A percentile compares a stretch with the other conserved stretches of the same genome.
Conservation (phyloP, 2,888 invertebrate species). For the Caradrina clavipalpis region DNA sequence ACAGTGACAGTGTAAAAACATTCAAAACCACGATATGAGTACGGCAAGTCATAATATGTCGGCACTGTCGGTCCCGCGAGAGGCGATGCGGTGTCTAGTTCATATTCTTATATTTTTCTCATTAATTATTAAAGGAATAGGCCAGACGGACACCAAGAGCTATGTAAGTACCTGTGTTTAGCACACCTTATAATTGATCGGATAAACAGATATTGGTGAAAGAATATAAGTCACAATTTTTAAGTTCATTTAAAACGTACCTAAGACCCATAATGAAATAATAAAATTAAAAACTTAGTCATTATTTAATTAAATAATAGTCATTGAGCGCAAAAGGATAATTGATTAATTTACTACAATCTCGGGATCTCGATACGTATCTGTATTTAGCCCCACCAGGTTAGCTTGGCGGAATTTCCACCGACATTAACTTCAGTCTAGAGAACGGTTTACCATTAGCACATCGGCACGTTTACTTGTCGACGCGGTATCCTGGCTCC, state of each 20-base stretch:
- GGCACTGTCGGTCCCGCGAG: slow-evolving; percentile 1
- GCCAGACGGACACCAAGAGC: slow-evolving; percentile 68
- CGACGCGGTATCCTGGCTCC: slow-evolving; percentile 44
- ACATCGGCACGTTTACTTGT: slow-evolving; percentile 52
- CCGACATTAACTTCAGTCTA: slow-evolving; percentile 37
- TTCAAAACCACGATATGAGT: slow-evolving; percentile 38
- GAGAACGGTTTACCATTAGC: slow-evolving; percentile 51
- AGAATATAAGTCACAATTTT: no score
- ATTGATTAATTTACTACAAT: neutral
- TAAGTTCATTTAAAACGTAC: no score
- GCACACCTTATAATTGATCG: neutral
- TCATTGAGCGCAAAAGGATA: no score
- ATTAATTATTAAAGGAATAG: slow-evolving; percentile 58
- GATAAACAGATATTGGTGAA: no score
- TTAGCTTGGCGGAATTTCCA: slow-evolving; percentile 35
- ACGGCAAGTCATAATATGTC: slow-evolving; percentile 22
- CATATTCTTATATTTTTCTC: slow-evolving; percentile 62
- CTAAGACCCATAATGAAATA: no score
- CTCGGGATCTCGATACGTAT: slow-evolving; percentile 1
- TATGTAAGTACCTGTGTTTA: slow-evolving; percentile 70
- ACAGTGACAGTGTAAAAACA: slow-evolving; percentile 11
- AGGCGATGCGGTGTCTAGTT: slow-evolving; percentile 30
- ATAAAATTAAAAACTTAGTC: no score
- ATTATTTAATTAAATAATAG: no score
- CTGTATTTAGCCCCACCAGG: slow-evolving; percentile 22